phyloP scores from a whole-genome alignment of 2,888 invertebrate species.

The Heliconius sara region DNA sequence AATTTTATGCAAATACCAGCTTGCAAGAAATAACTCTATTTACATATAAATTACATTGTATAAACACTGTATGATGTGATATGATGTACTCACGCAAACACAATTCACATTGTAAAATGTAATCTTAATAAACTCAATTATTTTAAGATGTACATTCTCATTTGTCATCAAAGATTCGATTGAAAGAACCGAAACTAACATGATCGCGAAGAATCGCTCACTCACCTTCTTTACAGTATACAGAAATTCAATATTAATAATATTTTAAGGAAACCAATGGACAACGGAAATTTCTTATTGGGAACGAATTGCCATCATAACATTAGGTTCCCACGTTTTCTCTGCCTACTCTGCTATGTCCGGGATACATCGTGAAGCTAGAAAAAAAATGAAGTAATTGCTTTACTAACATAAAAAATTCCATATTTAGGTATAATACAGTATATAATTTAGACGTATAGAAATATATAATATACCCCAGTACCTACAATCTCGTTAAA shows the following conservation, averaged over 20 bases:
- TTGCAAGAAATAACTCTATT: conserved; percentile 15
- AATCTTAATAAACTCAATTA: neutral
- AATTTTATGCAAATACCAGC: conserved; percentile 17
- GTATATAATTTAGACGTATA: no score
- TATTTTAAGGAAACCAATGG: no score
- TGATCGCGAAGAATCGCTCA: no score
- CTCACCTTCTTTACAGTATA: no score
- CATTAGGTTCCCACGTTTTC: no score
- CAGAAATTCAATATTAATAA: no score
- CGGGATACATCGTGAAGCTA: no score
- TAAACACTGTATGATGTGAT: neutral
- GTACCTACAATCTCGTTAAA: neutral
- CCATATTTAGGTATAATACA: neutral
- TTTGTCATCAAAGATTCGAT: no score
- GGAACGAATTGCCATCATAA: no score
- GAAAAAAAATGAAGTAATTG: neutral
- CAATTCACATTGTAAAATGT: neutral
- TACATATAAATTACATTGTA: conserved; percentile 12
- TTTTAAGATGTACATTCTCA: neutral
- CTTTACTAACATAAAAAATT: neutral
- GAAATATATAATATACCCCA: neutral
- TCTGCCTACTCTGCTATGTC: no score
- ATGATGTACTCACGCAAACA: neutral
- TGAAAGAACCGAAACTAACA: no score
- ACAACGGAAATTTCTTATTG: no score